Evolutionary conservation across 2,797 vertebrate genomes (phyloP), one percentile per base, ranked within the genome.

Genomic region (Oceanodroma leucorhoa): DNA sequence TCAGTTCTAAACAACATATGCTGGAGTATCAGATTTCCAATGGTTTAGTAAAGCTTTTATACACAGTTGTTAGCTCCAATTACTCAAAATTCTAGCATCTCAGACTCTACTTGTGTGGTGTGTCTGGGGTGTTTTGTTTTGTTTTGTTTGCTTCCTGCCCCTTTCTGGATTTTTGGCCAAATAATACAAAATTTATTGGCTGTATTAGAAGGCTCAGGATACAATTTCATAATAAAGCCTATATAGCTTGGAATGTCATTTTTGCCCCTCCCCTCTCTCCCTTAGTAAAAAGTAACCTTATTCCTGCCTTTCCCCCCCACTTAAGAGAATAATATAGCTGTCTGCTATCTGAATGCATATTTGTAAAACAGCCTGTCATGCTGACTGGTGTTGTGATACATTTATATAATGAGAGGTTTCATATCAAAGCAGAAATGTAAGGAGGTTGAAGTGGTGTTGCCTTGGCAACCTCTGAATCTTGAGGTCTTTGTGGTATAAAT

Each of bases 391-490:
- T 76, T 94, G 43, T 84, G 87, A 90, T 94, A 73, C 60, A 61
- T 95, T 93, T 94, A 64, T 27, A 11, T 95, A 96, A 94, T 87
- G 88, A 94, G 90, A 87, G 66, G 79, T 81, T 94, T 93, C 51
- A 51, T 90, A 90, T 87, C 85, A 87, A 94, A 93, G 91, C 60
- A 82, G 85, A 84, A 93, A 79, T 40, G 50, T 80, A 73, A 87
- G 60, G 46, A 90, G 62, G 87, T 60, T 95, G 87, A 93, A 94
- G 71, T 90, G 64, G 77, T 76, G 95, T 97, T 97, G 87, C 90
- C 94, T 87, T 94, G 73, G 93, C 85, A 97, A 96, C 96, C 78
- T 91, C 85, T 86, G 91, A 91, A 86, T 94, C 83, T 89, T 83
- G 60, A 92, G 83, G 78, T 82, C 90, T 94, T 95, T 86, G 66